Percentiles rank a stretch among this genome's conserved stretches.
Conservation (phyloP, 2,797 vertebrate genomes). For the Huso huso region DNA sequence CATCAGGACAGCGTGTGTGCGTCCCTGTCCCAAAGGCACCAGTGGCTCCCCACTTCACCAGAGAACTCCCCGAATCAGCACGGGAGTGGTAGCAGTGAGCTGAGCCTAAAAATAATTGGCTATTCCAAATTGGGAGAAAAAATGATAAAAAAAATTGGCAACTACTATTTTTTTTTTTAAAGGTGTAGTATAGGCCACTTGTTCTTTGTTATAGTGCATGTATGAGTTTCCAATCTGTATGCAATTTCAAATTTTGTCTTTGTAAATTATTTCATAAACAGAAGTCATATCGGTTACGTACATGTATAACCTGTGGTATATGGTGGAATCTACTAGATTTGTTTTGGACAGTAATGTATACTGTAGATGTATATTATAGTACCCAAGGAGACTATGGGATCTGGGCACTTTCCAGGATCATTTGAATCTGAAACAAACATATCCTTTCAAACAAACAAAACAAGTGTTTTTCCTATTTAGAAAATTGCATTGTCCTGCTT, state of each 20-base stretch:
- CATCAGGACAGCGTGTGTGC: no score
- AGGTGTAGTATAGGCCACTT: not conserved
- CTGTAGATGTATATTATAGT: not conserved
- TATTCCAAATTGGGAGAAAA: no score
- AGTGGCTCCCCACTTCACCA: no score
- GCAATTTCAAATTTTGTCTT: slow-evolving; percentile 5
- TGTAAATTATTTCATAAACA: slow-evolving; percentile 8
- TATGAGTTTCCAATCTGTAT: not conserved
- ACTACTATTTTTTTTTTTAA: no score
- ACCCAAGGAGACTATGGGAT: not conserved
- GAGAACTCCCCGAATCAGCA: no score
- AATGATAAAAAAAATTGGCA: no score
- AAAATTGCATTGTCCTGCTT: slow-evolving; percentile 4
- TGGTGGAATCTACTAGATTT: slow-evolving; percentile 4
- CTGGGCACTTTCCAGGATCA: slow-evolving; percentile 8
- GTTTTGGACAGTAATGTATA: not conserved
- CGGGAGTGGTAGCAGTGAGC: no score
- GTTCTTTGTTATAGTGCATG: not conserved
- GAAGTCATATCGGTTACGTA: slow-evolving; percentile 11
- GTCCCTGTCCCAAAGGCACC: no score
- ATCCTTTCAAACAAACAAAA: slow-evolving; percentile 1
- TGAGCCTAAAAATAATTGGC: no score
- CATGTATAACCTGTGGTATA: slow-evolving; percentile 1
- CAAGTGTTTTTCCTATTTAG: not conserved
- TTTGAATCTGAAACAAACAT: slow-evolving; percentile 1